phyloP scores from a whole-genome alignment of 2,888 invertebrate species.

The Mesochorus sp. region DNA sequence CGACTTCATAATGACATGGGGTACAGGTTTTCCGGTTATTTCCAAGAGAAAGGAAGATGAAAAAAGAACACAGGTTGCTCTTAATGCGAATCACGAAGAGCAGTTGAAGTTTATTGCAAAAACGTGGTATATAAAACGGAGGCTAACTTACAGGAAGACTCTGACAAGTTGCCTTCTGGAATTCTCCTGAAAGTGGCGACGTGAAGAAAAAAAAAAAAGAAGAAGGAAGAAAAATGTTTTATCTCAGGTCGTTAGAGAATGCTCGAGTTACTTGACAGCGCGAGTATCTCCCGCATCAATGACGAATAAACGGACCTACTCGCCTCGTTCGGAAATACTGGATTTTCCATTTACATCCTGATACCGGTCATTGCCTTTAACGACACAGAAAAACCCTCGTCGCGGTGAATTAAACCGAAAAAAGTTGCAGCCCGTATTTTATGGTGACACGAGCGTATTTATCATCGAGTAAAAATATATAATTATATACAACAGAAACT shows the following conservation, averaged over 20 bases:
- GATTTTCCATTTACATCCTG: slow-evolving; percentile 24
- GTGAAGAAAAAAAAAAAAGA: background rate
- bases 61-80: slow-evolving; percentile 49
- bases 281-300: background rate
- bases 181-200: slow-evolving; percentile 33
- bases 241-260: slow-evolving; percentile 13
- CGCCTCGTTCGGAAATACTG: slow-evolving; percentile 19
- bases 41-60: slow-evolving; percentile 37
- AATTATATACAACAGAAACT: background rate
- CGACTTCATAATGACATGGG: slow-evolving; percentile 31
- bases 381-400: background rate
- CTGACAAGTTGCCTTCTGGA: slow-evolving; percentile 40
- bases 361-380: slow-evolving; percentile 26
- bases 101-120: slow-evolving; percentile 55
- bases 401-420: too few species aligned
- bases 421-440: too few species aligned
- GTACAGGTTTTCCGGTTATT: slow-evolving; percentile 49
- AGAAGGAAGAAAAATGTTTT: slow-evolving; percentile 6
- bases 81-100: slow-evolving; percentile 47
- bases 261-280: background rate
- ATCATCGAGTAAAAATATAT: background rate
- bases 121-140: slow-evolving; percentile 43
- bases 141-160: slow-evolving; percentile 17
- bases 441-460: background rate
- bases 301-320: background rate